Base-by-base conservation (phyloP, 2,888 invertebrate species). In the Folsomia candida region DNA sequence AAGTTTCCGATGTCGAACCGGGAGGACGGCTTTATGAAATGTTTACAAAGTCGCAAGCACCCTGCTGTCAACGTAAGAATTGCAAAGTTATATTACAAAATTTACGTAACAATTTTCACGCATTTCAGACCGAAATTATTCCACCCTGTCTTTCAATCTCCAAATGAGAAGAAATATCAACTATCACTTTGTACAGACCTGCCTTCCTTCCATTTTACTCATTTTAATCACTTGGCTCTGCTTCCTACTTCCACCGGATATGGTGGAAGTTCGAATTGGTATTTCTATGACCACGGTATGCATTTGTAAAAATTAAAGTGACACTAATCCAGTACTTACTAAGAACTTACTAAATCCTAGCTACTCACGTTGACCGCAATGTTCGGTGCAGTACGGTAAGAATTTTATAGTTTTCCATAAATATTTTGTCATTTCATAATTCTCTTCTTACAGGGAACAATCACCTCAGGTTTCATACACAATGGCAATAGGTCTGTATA, bases 211-310 rank as follows among this genome's bases (percentile, higher is more conserved):
- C 28, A 70, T 73, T 59, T 73, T 78, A 65, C 76, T 73, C 58
- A 76, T 78, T 28, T 68, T 78, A 11, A 76, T 78, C 18, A 78
- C 76, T 20, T 76, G 76, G 71, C 65, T 78, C 0, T 76, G 78
- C 58, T 78, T 76, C 29, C 69, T 78, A 6, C 64, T 78, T 3
- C 78, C 78, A 1, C 68, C 76, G 18, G 47, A 72, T 63, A 75
- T 75, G 70, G 75, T 76, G 2, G 76, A 75, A 58, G 78, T 74
- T 18, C 68, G 76, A 64, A 78, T 78, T 51, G 78, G 78, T 25
- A 75, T 76, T 26, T 72, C 72, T 25, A 76, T 78, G 78, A 78
- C 78, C 3, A 75, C 76, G n/a, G n/a, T n/a, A n/a, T n/a, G n/a
- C n/a, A n/a, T n/a, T n/a, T n/a, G n/a, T n/a, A n/a, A n/a, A n/a